Evolutionary conservation across 2,113 vertebrate genomes (phyloP), one percentile per base, ranked within the genome.

Genomic region (Larimichthys crocea): DNA sequence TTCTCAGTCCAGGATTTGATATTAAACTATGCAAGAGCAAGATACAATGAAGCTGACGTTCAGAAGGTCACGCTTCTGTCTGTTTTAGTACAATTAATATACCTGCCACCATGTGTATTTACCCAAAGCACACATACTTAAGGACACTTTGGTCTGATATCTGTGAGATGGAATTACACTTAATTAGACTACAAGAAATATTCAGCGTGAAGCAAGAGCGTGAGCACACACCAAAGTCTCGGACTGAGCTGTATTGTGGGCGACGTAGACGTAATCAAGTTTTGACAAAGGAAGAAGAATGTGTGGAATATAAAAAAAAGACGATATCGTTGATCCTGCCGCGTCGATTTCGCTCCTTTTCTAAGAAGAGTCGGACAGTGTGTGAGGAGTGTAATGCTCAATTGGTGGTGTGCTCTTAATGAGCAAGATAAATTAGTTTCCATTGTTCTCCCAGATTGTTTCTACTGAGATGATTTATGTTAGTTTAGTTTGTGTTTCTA

Each of bases 41-140:
- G 48, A 46, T 52, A 42, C 10, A 60, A 3, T 60, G 40, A 76
- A 44, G 29, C 14, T 74, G 81, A 79, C 62, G 40, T 60, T 76
- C 44, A 65, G 35, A 73, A 76, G 67, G 75, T 81, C 80, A 26
- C 11, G 6, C 26, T 52, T 55, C 19, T 17, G 26, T 5, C 12
- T 17, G n/a, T 5, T 8, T 35, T 35, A 35, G 16, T n/a, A 67
- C 2, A 0, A 24, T 68, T 29, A 31, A 46, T 49, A 15, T 5
- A 52, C 31, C 1, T 2, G 19, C 14, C 9, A 3, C 4, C 35
- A 8, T 24, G 14, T 75, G 2, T 76, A 7, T 74, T 65, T 66
- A 11, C 19, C 15, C 20, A 22, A 40, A 66, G 35, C 26, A 24
- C 29, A 49, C 14, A 15, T 9, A 29, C 24, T 56, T 40, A 57